Conservation (phyloP, 2,113 vertebrate genomes). For the Danio rerio region DNA sequence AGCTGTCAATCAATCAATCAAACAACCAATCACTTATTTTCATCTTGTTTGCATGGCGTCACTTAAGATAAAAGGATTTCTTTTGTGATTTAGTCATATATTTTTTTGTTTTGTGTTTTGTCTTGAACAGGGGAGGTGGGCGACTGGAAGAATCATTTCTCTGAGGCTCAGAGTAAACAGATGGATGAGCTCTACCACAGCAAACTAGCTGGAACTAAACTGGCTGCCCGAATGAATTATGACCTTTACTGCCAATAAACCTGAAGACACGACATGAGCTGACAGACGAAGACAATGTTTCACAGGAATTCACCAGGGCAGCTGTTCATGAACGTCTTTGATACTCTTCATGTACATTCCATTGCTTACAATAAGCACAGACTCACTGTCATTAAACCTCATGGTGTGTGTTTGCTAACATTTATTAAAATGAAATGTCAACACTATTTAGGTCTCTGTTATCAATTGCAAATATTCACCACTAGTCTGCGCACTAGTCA, state of each 20-base stretch:
- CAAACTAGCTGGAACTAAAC: slow-evolving; percentile 63
- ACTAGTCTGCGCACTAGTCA: neutral
- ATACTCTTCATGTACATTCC: neutral
- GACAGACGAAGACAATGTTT: neutral
- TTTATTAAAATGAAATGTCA: neutral
- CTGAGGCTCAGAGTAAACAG: slow-evolving; percentile 71
- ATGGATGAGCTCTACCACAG: slow-evolving; percentile 77
- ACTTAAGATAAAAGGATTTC: neutral
- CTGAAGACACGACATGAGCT: neutral
- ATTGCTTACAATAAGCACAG: neutral
- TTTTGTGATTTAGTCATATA: too few relatives aligned
- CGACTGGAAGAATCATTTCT: slow-evolving; percentile 73
- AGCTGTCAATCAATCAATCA: too few relatives aligned
- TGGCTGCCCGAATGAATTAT: slow-evolving; percentile 69
- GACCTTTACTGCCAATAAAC: slow-evolving; percentile 60
- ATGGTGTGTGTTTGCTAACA: neutral
- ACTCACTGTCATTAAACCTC: neutral
- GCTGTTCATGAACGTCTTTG: neutral
- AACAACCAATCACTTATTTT: neutral
- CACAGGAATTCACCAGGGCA: neutral
- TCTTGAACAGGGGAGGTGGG: slow-evolving; percentile 65
- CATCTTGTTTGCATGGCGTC: neutral
- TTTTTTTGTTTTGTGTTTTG: neutral
- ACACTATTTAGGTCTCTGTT: neutral
- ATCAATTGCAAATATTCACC: neutral